Base-by-base conservation (phyloP, 2,113 vertebrate genomes). In the Gymnocephalus cernua region DNA sequence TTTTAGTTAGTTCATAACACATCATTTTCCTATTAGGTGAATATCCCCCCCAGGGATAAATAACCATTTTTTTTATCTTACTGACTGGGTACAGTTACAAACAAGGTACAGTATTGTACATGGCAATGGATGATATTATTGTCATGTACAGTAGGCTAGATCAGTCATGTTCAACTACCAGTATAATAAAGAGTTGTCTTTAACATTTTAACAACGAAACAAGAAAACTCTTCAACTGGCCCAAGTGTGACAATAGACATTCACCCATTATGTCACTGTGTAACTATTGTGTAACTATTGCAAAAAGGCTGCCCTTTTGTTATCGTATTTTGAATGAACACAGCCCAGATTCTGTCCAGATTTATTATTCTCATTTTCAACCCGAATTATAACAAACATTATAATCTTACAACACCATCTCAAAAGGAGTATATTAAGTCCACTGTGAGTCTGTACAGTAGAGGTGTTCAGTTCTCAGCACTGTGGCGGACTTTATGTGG, bases 1-100 rank as follows among this genome's bases (percentile, higher is more conserved):
- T n/a, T n/a, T n/a, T n/a, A n/a, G n/a, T n/a, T n/a, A n/a, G n/a
- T 54, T 76, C 47, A 27, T 19, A 59, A 32, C 41, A 58, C 23
- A 47, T 44, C 13, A 19, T 29, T 44, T 71, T 57, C 12, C 59
- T n/a, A 14, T 41, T 7, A 19, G n/a, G 21, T 41, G 19, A n/a
- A 41, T 41, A 5, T 9, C 38, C 2, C 9, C 9, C 9, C 38
- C 38, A 18, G 18, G 4, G n/a, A 54, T 4, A 23, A 54, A 54
- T 54, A 23, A 38, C 38, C 38, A 0, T 11, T 41, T 38, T 38
- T 50, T 50, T 19, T 7, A 7, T 3, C 15, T 29, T 19, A 29
- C 1, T 32, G 64, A 41, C 38, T 10, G 38, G 11, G 38, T 41
- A 41, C n/a, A n/a, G 10, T 23, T 63, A n/a, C 11, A 63, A 63